A percentile compares a stretch with the other conserved stretches of the same genome.
phyloP scores from a whole-genome alignment of 2,797 vertebrate genomes.

The Acridotheres tristis region DNA sequence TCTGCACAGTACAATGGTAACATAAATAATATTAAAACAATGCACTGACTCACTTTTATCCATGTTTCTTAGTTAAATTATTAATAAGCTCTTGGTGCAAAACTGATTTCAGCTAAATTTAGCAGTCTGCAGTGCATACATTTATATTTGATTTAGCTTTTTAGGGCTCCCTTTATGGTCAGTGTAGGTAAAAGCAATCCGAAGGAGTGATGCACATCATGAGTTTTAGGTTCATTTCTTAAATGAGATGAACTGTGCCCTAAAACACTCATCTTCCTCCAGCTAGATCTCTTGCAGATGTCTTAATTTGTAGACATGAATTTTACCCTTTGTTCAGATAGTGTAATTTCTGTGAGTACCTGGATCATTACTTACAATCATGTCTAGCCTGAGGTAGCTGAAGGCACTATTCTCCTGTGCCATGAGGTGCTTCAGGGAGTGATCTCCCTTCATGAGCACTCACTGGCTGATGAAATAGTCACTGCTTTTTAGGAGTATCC shows the following conservation, averaged over 20 bases:
- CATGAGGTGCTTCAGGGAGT: not conserved
- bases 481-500: not conserved
- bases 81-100: constrained; percentile 8
- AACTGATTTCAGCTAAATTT: constrained; percentile 16
- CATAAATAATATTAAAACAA: constrained; percentile 39
- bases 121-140: not conserved
- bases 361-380: not conserved
- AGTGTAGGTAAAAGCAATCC: not conserved
- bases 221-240: not conserved
- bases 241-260: not conserved
- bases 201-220: not conserved
- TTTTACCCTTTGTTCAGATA: not conserved
- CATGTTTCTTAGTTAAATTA: constrained; percentile 35
- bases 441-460: not conserved
- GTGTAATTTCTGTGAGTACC: not conserved
- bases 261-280: not conserved
- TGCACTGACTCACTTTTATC: not conserved
- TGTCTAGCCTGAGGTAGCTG: not conserved
- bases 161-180: not conserved
- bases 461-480: not conserved
- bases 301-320: not conserved
- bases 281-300: not conserved
- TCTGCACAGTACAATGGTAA: not conserved
- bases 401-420: not conserved
- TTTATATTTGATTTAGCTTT: constrained; percentile 4